These are phyloP conservation scores for Trichomycterus rosablanca DNA, from an alignment of 2,113 vertebrate species.

Conservation along the genomic window DNA sequence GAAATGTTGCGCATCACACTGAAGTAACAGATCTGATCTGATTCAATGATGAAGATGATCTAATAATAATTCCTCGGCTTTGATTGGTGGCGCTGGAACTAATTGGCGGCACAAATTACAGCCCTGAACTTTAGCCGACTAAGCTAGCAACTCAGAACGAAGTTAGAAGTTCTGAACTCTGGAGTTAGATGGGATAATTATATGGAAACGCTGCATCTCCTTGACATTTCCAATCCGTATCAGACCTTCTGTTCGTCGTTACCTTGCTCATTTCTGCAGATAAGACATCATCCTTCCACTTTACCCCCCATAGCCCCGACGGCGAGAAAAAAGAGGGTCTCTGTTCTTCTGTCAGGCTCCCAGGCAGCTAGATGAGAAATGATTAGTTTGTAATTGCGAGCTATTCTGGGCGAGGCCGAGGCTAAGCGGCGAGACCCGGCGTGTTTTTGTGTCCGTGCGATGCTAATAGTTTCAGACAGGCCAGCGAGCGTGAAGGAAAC, in stretches of 20 bases:
- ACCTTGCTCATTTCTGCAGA: slow-evolving; percentile 11
- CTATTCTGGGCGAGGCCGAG: slow-evolving; percentile 44
- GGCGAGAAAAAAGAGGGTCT: neutral
- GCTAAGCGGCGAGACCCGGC: slow-evolving; percentile 56
- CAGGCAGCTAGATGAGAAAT: slow-evolving; percentile 55
- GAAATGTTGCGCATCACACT: too few species aligned
- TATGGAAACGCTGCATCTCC: neutral
- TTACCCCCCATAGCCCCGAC: neutral
- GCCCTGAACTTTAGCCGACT: neutral
- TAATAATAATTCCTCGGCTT: too few species aligned
- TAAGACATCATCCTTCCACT: neutral
- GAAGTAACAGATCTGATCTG: too few species aligned
- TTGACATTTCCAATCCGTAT: slow-evolving; percentile 16
- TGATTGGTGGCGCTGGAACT: too few species aligned
- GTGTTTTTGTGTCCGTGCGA: slow-evolving; percentile 54
- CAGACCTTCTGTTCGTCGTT: slow-evolving; percentile 1
- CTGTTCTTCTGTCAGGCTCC: slow-evolving; percentile 41
- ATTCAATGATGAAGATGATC: too few species aligned
- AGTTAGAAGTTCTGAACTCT: neutral
- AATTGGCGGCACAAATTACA: neutral
- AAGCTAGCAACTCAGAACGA: neutral
- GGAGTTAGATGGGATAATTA: slow-evolving; percentile 18
- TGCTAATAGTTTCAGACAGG: slow-evolving; percentile 72
- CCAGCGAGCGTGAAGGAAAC: slow-evolving; percentile 65
- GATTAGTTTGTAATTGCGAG: slow-evolving; percentile 59